These are phyloP conservation scores for Chondrosia reniformis DNA, from an alignment of 37 sponge, comb jelly and placozoan species.

Conservation along the genomic window DNA sequence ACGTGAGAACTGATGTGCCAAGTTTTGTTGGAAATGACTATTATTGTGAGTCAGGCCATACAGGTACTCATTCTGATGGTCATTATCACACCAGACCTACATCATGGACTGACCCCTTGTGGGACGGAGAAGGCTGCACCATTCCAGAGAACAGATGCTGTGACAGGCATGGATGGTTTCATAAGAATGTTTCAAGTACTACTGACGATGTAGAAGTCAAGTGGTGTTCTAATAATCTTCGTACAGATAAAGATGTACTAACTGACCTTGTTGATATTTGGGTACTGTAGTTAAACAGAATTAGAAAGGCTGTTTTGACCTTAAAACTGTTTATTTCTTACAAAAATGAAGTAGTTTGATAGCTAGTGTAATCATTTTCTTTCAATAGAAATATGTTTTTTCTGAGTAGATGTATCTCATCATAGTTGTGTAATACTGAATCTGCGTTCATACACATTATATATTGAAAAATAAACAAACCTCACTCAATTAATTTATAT, in stretches of 20 bases:
- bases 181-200: background rate
- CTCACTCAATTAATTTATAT: too few species aligned
- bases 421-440: too few species aligned
- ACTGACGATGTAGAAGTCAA: conserved; percentile 15
- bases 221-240: conserved; percentile 2
- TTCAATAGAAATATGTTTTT: too few species aligned
- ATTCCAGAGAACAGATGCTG: conserved; percentile 18
- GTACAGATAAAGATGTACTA: background rate
- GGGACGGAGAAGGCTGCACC: conserved; percentile 23
- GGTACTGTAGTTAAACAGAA: background rate
- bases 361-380: too few species aligned
- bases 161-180: conserved; percentile 22
- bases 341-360: too few species aligned
- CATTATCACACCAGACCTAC: background rate
- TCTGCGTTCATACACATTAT: too few species aligned
- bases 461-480: too few species aligned
- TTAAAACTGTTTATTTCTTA: too few species aligned
- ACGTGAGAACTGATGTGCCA: background rate
- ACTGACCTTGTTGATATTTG: conserved; percentile 24
- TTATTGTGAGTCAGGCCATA: conserved; percentile 6
- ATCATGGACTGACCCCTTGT: conserved; percentile 8
- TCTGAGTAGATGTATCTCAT: too few species aligned
- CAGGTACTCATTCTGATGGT: background rate
- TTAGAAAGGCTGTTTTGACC: too few species aligned
- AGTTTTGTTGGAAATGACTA: conserved; percentile 10